Evolutionary conservation across 2,113 vertebrate species (phyloP).

Genomic region (Phrynosoma platyrhinos): DNA sequence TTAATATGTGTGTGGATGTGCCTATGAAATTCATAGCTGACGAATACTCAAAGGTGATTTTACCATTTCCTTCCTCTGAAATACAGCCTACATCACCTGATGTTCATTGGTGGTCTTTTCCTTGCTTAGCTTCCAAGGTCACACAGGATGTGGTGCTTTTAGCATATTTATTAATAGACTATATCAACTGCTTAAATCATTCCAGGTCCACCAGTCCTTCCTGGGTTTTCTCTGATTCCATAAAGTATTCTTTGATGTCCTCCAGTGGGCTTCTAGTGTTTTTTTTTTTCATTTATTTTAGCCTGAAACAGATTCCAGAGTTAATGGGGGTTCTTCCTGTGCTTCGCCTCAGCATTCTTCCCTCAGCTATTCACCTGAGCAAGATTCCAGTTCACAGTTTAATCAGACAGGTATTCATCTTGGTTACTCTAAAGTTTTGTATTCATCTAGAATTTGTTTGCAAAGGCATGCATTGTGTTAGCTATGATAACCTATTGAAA

Average conservation of each 20-base stretch:
- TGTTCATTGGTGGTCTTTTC: not conserved
- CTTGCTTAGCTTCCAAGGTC: not conserved
- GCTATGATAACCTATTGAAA: slow-evolving; percentile 2
- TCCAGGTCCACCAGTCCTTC: too few species aligned
- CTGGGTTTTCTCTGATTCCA: too few species aligned
- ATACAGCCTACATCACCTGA: too few species aligned
- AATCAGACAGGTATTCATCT: slow-evolving; percentile 85
- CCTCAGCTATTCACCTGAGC: slow-evolving; percentile 71
- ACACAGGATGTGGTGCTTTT: too few species aligned
- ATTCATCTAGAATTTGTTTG: rapidly evolving
- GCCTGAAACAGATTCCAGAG: slow-evolving; percentile 87
- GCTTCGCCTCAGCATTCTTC: slow-evolving; percentile 77
- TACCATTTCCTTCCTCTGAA: too few species aligned
- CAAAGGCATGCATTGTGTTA: not conserved
- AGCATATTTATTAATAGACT: not conserved
- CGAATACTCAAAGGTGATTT: too few species aligned
- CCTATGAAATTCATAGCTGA: too few species aligned
- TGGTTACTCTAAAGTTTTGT: not conserved
- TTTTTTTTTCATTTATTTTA: slow-evolving; percentile 64
- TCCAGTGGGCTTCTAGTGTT: not conserved
- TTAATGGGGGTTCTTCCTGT: slow-evolving; percentile 88
- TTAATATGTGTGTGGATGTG: too few species aligned
- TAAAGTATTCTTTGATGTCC: not conserved
- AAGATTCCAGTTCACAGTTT: slow-evolving; percentile 79
- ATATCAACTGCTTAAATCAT: not conserved